phyloP scores from a whole-genome alignment of 2,113 vertebrate genomes.

The Isurus oxyrinchus region DNA sequence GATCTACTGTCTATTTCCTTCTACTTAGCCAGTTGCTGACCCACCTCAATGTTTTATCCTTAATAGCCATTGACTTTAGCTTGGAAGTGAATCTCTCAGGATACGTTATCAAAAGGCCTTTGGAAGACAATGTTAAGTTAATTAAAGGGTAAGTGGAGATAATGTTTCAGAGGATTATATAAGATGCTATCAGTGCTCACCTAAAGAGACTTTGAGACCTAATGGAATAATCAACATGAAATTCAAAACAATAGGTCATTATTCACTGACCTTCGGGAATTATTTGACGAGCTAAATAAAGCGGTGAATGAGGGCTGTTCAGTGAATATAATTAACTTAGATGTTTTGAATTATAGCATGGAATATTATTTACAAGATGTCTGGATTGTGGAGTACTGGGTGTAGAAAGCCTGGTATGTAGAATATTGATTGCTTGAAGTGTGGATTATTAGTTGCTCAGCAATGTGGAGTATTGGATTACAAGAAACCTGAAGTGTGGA shows the following conservation, averaged over 20 bases:
- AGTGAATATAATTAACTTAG: not conserved
- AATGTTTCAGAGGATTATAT: slow-evolving; percentile 6
- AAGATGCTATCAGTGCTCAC: not conserved
- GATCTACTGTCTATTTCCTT: not conserved
- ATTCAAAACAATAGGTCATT: slow-evolving; percentile 10
- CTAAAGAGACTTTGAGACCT: not conserved
- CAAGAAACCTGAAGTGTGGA: not conserved
- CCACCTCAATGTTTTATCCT: not conserved
- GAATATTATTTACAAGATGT: not conserved
- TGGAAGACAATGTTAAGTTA: not conserved
- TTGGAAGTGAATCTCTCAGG: not conserved
- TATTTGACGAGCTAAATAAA: not conserved
- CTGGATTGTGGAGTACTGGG: not conserved
- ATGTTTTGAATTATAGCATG: not conserved
- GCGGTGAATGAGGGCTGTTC: not conserved
- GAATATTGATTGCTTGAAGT: not conserved
- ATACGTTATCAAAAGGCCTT: not conserved
- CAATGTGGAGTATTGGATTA: not conserved
- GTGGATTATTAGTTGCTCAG: not conserved
- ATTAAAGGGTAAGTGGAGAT: not conserved
- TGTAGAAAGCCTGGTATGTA: not conserved
- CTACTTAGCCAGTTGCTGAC: not conserved
- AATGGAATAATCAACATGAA: slow-evolving; percentile 2
- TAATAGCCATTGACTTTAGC: not conserved
- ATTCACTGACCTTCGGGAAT: not conserved